phyloP scores from a whole-genome alignment of 2,888 invertebrate species.

The Drosophila austrosaltans region DNA sequence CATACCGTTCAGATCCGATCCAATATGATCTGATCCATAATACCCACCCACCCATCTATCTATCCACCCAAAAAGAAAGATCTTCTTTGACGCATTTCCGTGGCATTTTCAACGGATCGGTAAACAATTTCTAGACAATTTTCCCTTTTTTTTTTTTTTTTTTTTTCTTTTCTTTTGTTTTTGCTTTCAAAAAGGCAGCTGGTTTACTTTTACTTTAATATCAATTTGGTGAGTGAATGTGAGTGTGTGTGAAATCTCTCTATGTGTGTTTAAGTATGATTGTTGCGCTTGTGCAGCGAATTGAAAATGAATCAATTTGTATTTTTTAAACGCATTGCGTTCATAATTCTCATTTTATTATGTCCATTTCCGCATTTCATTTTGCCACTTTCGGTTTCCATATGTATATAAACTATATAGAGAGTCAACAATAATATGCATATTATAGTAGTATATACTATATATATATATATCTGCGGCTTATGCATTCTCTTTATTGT shows the following conservation, averaged over 20 bases:
- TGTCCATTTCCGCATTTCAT: conserved; percentile 63
- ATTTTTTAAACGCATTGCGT: conserved; percentile 56
- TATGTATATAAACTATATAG: conserved; percentile 20
- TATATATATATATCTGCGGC: conserved; percentile 20
- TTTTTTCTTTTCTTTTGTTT: not conserved
- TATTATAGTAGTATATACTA: conserved; percentile 20
- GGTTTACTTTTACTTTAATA: conserved; percentile 66
- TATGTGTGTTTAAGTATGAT: not conserved
- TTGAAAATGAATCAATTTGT: conserved; percentile 59
- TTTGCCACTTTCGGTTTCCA: conserved; percentile 69
- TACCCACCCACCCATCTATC: not conserved
- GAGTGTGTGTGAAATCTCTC: not conserved
- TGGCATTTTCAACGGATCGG: conserved; percentile 49
- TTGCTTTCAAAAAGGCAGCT: conserved; percentile 16
- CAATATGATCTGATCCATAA: too few relatives aligned
- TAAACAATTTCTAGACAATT: conserved; percentile 58
- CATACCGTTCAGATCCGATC: too few relatives aligned
- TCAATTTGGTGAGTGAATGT: conserved; percentile 8
- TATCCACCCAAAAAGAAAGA: not conserved
- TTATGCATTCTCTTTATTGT: conserved; percentile 58
- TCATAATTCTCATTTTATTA: conserved; percentile 56
- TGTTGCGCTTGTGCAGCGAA: conserved; percentile 40
- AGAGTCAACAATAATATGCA: conserved; percentile 22
- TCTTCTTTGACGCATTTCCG: conserved; percentile 66
- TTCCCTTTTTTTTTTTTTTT: conserved; percentile 21